Evolutionary conservation across 2,113 vertebrate species (phyloP).

Genomic region (Xiphias gladius): DNA sequence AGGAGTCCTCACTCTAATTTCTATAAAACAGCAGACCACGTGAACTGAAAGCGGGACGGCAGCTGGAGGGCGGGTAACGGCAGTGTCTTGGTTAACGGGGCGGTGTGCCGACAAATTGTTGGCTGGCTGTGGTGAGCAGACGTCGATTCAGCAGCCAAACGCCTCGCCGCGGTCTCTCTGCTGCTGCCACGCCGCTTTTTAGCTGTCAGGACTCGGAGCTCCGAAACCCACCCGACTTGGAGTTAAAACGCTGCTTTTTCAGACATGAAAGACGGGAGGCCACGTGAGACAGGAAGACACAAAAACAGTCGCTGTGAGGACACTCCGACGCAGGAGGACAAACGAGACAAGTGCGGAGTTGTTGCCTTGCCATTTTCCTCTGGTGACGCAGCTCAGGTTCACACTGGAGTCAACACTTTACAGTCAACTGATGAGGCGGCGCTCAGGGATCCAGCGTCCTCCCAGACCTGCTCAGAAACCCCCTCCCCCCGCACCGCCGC

Average conservation of each 20-base stretch:
- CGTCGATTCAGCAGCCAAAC: constrained; percentile 6
- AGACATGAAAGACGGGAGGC: no score
- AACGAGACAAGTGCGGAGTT: no score
- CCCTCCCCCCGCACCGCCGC: not conserved
- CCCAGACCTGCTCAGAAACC: constrained; percentile 1
- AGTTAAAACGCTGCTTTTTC: not conserved
- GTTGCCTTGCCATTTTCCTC: no score
- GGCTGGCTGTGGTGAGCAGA: constrained; percentile 5
- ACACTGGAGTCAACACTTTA: not conserved
- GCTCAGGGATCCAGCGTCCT: not conserved
- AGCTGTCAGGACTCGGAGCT: not conserved
- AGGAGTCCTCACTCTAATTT: no score
- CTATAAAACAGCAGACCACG: no score
- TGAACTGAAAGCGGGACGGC: no score
- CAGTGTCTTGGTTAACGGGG: not conserved
- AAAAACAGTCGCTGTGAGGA: no score
- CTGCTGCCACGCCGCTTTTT: no score
- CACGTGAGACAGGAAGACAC: no score
- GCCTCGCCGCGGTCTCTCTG: not conserved
- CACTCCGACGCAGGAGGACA: no score
- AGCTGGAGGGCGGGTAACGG: no score
- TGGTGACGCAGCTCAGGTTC: no score
- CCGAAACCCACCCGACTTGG: not conserved
- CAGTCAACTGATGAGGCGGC: not conserved
- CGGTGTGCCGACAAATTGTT: constrained; percentile 8